Evolutionary conservation across 2,888 invertebrate species (phyloP).

Genomic region (Aphidoletes aphidimyza): DNA sequence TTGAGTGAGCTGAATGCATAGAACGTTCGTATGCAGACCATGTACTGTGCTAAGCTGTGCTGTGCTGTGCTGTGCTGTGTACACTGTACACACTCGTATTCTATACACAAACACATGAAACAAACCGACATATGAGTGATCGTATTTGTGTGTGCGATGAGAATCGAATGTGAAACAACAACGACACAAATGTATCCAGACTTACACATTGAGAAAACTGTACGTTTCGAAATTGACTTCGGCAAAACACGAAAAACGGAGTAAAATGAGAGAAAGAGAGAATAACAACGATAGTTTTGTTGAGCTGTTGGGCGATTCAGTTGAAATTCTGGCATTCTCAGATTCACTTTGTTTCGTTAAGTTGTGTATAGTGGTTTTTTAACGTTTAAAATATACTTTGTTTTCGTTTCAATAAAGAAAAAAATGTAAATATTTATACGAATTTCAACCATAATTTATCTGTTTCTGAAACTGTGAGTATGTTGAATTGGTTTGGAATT

Average conservation of each 20-base stretch:
- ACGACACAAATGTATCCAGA: neutral
- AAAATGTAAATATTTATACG: constrained; percentile 48
- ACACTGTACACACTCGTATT: neutral
- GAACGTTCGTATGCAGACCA: no score
- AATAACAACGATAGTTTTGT: neutral
- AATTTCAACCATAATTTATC: constrained; percentile 9
- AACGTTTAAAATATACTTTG: neutral
- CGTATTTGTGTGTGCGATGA: neutral
- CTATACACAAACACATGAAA: neutral
- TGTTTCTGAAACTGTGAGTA: neutral
- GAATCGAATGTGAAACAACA: neutral
- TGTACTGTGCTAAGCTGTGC: no score
- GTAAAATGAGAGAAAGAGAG: neutral
- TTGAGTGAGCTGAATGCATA: neutral
- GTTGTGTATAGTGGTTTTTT: constrained; percentile 20
- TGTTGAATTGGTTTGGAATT: neutral
- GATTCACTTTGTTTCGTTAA: constrained; percentile 16
- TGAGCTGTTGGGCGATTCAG: constrained; percentile 34
- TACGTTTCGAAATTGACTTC: constrained; percentile 6
- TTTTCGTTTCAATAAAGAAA: neutral
- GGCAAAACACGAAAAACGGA: neutral
- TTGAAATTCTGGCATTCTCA: constrained; percentile 45
- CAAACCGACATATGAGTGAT: neutral
- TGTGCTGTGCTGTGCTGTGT: neutral
- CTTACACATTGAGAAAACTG: neutral